Evolutionary conservation across 2,888 invertebrate genomes (phyloP).

Genomic region (Andrena hattorfiana): DNA sequence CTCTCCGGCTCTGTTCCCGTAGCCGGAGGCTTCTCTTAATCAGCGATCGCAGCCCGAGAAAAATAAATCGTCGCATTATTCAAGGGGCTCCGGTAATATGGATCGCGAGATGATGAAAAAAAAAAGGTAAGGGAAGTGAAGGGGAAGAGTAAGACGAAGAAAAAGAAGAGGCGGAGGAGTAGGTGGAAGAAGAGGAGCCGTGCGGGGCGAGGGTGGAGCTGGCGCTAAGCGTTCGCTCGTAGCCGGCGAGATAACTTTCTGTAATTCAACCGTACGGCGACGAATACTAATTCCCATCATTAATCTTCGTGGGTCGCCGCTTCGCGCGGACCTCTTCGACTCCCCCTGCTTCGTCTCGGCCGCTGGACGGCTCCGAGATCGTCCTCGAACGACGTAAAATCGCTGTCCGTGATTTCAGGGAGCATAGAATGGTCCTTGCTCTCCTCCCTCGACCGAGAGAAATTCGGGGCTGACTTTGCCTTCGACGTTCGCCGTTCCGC

Average conservation of each 20-base stretch:
- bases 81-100: slow-evolving; percentile 79
- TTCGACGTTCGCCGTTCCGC: no score
- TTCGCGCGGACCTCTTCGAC: slow-evolving; percentile 62
- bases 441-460: not conserved
- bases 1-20: slow-evolving; percentile 10
- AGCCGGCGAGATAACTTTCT: slow-evolving; percentile 80
- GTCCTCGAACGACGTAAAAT: slow-evolving; percentile 26
- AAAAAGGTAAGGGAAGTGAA: slow-evolving; percentile 8
- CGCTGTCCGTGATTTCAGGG: slow-evolving; percentile 13
- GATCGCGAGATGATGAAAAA: slow-evolving; percentile 75
- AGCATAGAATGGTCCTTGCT: not conserved
- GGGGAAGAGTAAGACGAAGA: slow-evolving; percentile 49
- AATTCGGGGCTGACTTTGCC: slow-evolving; percentile 1
- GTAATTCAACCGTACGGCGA: slow-evolving; percentile 82
- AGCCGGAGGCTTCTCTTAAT: slow-evolving; percentile 75
- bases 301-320: slow-evolving; percentile 77
- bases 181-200: slow-evolving; percentile 42
- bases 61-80: slow-evolving; percentile 83
- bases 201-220: slow-evolving; percentile 60
- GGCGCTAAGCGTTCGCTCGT: slow-evolving; percentile 66
- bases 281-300: slow-evolving; percentile 83
- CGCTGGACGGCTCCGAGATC: not conserved
- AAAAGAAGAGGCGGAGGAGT: slow-evolving; percentile 27
- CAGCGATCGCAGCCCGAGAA: slow-evolving; percentile 78
- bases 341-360: slow-evolving; percentile 11